Evolutionary conservation across 2,797 vertebrate species (phyloP).

Genomic region (Phalanger gymnotis): DNA sequence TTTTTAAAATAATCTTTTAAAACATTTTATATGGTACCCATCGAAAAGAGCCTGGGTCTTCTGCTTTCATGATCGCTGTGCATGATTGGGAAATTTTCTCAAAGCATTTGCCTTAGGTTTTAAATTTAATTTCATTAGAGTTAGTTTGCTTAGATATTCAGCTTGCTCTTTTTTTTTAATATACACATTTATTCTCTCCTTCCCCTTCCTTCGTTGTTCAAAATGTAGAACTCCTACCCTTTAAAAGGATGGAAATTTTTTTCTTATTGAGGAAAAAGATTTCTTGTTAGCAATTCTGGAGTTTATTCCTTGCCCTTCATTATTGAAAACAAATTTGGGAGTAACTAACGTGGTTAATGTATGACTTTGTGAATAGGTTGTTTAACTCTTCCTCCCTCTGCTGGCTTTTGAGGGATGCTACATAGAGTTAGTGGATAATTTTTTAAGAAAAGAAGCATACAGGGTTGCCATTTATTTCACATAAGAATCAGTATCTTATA

Average conservation of each 20-base stretch:
- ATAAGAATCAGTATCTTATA: slow-evolving; percentile 37
- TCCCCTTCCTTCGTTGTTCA: background rate
- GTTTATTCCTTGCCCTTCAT: background rate
- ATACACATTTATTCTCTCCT: slow-evolving; percentile 33
- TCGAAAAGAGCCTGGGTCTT: slow-evolving; percentile 14
- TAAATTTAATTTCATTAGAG: slow-evolving; percentile 18
- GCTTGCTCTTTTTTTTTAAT: slow-evolving; percentile 26
- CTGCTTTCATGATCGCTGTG: slow-evolving; percentile 25
- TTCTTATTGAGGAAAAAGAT: slow-evolving; percentile 18
- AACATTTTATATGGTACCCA: slow-evolving; percentile 24
- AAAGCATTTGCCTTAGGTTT: slow-evolving; percentile 13
- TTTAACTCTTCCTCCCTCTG: slow-evolving; percentile 53
- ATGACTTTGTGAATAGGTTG: slow-evolving; percentile 22
- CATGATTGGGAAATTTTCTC: background rate
- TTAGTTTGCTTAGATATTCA: slow-evolving; percentile 53
- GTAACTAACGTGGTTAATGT: slow-evolving; percentile 40
- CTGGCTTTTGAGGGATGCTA: slow-evolving; percentile 54
- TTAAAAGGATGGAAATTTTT: slow-evolving; percentile 16
- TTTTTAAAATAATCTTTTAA: slow-evolving; percentile 46
- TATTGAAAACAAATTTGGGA: background rate
- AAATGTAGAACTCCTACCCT: slow-evolving; percentile 30
- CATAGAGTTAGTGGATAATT: slow-evolving; percentile 44
- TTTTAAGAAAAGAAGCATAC: slow-evolving; percentile 36
- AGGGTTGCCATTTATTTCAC: slow-evolving; percentile 54
- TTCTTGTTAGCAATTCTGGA: background rate